These are phyloP conservation scores for Apogon hyalosoma DNA, from an alignment of 2,797 vertebrate genomes.

Conservation along the genomic window DNA sequence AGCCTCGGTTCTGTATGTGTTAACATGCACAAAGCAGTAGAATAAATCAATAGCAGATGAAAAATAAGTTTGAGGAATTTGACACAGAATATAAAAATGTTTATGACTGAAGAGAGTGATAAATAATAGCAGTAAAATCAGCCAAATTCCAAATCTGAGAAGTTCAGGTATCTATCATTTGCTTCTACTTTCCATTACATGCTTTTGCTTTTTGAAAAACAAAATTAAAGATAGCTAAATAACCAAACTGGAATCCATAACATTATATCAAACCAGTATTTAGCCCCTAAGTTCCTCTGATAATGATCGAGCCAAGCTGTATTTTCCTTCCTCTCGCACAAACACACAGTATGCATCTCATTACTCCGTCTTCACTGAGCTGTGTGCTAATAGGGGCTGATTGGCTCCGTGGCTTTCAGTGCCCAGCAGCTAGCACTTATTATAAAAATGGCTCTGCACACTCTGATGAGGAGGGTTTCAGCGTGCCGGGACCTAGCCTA, in stretches of 20 bases:
- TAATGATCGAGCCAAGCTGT: neutral
- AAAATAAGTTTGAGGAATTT: no score
- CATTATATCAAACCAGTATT: neutral
- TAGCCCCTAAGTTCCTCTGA: constrained; percentile 1
- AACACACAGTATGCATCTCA: constrained; percentile 47
- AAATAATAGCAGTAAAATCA: no score
- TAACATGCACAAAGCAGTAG: no score
- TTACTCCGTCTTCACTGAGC: constrained; percentile 48
- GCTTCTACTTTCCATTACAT: no score
- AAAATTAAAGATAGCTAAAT: neutral
- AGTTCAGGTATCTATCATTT: no score
- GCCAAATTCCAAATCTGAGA: no score
- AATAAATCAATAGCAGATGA: no score
- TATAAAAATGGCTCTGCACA: constrained; percentile 61
- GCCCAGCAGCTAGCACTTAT: constrained; percentile 56
- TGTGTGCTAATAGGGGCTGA: constrained; percentile 56
- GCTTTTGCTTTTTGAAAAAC: neutral
- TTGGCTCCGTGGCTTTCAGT: constrained; percentile 41
- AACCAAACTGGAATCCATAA: neutral
- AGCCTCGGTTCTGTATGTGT: no score
- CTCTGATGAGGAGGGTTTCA: constrained; percentile 32
- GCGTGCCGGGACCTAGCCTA: constrained; percentile 16
- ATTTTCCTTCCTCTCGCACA: constrained; percentile 25
- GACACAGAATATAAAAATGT: no score
- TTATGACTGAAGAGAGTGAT: no score